These are phyloP conservation scores for Eledone cirrhosa DNA, from an alignment of 2,888 invertebrate genomes.

Conservation along the genomic window DNA sequence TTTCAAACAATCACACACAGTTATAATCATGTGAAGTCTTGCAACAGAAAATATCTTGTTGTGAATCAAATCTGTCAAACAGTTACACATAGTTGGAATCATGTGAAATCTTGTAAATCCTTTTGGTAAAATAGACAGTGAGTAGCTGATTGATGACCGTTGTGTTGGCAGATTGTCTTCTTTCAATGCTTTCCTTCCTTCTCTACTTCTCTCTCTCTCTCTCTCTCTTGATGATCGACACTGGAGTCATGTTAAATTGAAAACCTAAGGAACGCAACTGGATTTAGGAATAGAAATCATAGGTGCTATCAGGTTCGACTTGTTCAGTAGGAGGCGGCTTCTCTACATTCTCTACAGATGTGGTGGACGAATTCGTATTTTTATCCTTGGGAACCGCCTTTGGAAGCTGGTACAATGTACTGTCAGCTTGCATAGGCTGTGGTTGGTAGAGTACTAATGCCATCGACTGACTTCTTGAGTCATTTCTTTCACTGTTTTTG, in stretches of 20 bases:
- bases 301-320: slow-evolving; percentile 34
- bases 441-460: slow-evolving; percentile 27
- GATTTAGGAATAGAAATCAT: slow-evolving; percentile 30
- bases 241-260: neutral
- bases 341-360: neutral
- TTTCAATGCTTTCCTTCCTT: too few relatives aligned
- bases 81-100: too few relatives aligned
- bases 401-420: slow-evolving; percentile 34
- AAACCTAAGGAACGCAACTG: neutral
- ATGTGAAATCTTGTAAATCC: too few relatives aligned
- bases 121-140: too few relatives aligned
- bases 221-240: too few relatives aligned
- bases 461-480: slow-evolving; percentile 15
- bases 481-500: neutral
- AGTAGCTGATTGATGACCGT: too few relatives aligned
- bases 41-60: too few relatives aligned
- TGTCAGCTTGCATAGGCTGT: neutral
- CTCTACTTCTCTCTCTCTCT: too few relatives aligned
- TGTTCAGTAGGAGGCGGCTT: slow-evolving; percentile 10
- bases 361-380: neutral
- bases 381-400: slow-evolving; percentile 35
- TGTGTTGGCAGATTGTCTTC: too few relatives aligned
- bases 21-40: too few relatives aligned
- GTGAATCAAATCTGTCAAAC: too few relatives aligned
- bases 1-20: too few relatives aligned